phyloP scores from a whole-genome alignment of 1,140 invertebrate genomes.

The Chironomus striatipennis region DNA sequence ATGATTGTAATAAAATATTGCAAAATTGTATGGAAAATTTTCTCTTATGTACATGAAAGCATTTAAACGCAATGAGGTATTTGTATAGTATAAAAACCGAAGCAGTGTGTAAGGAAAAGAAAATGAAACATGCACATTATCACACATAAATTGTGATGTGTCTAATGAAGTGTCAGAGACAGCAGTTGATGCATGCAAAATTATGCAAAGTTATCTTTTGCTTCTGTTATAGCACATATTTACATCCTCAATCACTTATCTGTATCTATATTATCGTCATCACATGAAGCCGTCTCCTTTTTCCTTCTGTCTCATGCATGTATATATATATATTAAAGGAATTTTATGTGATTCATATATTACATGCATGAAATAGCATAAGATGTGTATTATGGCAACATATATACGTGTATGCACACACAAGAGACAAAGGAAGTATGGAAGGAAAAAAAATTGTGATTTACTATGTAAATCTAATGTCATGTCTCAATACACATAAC shows the following conservation, averaged over 20 bases:
- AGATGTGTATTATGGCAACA: neutral
- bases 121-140: slow-evolving; percentile 3
- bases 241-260: slow-evolving; percentile 12
- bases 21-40: too few species aligned
- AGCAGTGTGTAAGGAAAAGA: neutral
- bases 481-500: slow-evolving; percentile 15
- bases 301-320: neutral
- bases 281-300: neutral
- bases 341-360: neutral
- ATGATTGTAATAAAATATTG: too few species aligned
- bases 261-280: neutral
- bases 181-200: slow-evolving; percentile 12
- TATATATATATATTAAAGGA: neutral
- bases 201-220: neutral
- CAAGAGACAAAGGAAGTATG: neutral
- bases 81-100: neutral
- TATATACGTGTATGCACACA: neutral
- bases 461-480: slow-evolving; percentile 17
- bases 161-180: neutral
- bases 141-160: neutral
- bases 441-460: neutral
- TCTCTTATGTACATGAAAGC: too few species aligned
- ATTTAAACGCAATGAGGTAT: neutral
- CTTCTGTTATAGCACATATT: neutral
- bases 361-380: slow-evolving; percentile 2